A percentile compares a stretch with the other conserved stretches of the same genome.
Evolutionary conservation across 2,797 vertebrate genomes (phyloP).

Genomic region (Lutjanus argentimaculatus): DNA sequence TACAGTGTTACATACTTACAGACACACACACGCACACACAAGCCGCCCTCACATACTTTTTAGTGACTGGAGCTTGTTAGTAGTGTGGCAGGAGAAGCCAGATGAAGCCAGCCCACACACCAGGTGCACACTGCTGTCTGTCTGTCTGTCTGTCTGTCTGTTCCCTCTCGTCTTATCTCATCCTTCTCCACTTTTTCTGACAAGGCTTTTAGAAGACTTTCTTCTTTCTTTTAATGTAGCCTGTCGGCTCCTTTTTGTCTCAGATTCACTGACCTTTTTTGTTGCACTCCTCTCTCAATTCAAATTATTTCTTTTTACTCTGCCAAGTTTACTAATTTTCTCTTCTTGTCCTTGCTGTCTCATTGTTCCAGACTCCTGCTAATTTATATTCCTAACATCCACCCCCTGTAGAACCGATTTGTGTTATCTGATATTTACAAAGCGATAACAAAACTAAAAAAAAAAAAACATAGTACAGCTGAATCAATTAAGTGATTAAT

Average conservation of each 20-base stretch:
- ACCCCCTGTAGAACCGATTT: neutral
- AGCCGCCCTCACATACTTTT: conserved; percentile 31
- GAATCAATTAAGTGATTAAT: neutral
- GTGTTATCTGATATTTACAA: neutral
- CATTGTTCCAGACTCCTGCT: neutral
- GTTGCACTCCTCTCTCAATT: neutral
- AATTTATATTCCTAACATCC: neutral
- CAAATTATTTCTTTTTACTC: neutral
- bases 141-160: conserved; percentile 33
- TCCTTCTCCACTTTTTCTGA: conserved; percentile 30
- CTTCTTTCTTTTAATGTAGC: conserved; percentile 15
- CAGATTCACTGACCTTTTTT: conserved; percentile 8
- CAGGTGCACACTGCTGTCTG: conserved; percentile 53
- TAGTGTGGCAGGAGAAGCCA: conserved; percentile 57
- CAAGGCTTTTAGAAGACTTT: conserved; percentile 11
- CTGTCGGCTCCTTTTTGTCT: conserved; percentile 20
- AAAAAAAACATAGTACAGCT: neutral
- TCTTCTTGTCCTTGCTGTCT: neutral
- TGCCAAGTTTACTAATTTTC: neutral
- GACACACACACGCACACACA: conserved; percentile 8
- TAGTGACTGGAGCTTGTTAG: conserved; percentile 67
- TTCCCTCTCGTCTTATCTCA: conserved; percentile 34
- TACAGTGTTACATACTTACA: conserved; percentile 25
- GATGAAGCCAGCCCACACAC: conserved; percentile 69
- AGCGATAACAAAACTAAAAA: neutral